Evolutionary conservation across 2,797 vertebrate genomes (phyloP).

Genomic region (Enteromius unitaeniatus): DNA sequence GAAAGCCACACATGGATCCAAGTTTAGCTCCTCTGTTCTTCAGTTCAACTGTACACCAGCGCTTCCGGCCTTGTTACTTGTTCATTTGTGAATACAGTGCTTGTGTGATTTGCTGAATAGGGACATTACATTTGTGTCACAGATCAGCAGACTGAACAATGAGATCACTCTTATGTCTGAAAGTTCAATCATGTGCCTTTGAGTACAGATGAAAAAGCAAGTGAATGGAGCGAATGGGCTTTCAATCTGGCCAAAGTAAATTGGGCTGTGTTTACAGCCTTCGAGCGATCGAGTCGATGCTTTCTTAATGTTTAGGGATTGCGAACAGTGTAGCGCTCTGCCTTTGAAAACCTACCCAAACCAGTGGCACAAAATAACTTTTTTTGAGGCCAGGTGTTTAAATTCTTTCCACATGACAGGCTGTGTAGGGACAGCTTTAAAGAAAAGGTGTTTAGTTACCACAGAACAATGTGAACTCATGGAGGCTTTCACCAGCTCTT

Average conservation of each 20-base stretch:
- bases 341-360: not conserved
- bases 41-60: constrained; percentile 39
- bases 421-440: constrained; percentile 32
- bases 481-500: constrained; percentile 21
- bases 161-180: constrained; percentile 42
- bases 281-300: not conserved
- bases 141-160: constrained; percentile 49
- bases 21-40: constrained; percentile 38
- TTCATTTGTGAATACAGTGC: constrained; percentile 50
- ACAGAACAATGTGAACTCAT: constrained; percentile 45
- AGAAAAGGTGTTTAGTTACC: constrained; percentile 51
- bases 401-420: constrained; percentile 47
- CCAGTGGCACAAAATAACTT: not conserved
- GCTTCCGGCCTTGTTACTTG: constrained; percentile 46
- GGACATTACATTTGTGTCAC: constrained; percentile 48
- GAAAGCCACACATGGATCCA: constrained; percentile 36
- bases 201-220: constrained; percentile 30
- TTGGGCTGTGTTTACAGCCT: constrained; percentile 22
- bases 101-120: constrained; percentile 56
- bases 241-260: constrained; percentile 25
- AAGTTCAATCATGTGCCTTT: constrained; percentile 48
- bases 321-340: not conserved
- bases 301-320: not conserved
- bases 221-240: constrained; percentile 16
- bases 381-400: constrained; percentile 55